These are phyloP conservation scores for Gadus macrocephalus DNA, from an alignment of 2,113 vertebrate genomes.

Conservation along the genomic window DNA sequence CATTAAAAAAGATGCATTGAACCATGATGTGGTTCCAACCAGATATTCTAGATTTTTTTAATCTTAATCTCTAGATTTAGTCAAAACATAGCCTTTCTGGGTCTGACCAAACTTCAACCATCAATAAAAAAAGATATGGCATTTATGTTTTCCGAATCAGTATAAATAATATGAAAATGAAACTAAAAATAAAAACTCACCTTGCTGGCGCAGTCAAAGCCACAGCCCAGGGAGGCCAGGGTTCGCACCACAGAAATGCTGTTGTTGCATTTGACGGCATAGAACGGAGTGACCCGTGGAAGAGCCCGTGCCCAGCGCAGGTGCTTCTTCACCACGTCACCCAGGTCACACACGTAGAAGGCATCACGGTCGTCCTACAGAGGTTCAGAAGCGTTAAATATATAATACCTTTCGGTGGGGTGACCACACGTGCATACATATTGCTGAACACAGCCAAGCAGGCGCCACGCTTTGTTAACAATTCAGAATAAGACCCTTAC, in stretches of 20 bases:
- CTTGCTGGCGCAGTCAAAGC: conserved; percentile 98
- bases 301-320: conserved; percentile 84
- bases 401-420: no score
- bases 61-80: no score
- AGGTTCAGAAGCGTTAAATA: background rate
- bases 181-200: conserved; percentile 55
- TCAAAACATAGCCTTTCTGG: no score
- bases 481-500: conserved; percentile 65
- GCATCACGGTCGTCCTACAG: conserved; percentile 94
- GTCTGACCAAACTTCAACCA: background rate
- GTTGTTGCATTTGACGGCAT: conserved; percentile 95
- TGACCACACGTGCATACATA: no score
- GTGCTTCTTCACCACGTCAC: conserved; percentile 92
- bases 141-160: background rate
- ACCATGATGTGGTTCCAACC: background rate
- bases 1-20: background rate
- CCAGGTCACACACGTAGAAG: conserved; percentile 94
- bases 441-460: background rate
- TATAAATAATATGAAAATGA: background rate
- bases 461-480: background rate
- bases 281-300: conserved; percentile 89
- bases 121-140: background rate
- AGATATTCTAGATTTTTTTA: background rate
- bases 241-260: conserved; percentile 84
- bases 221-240: conserved; percentile 84